Percentiles rank a stretch among this genome's conserved stretches.
Evolutionary conservation across 2,797 vertebrate genomes (phyloP).

Genomic region (Limosa lapponica): DNA sequence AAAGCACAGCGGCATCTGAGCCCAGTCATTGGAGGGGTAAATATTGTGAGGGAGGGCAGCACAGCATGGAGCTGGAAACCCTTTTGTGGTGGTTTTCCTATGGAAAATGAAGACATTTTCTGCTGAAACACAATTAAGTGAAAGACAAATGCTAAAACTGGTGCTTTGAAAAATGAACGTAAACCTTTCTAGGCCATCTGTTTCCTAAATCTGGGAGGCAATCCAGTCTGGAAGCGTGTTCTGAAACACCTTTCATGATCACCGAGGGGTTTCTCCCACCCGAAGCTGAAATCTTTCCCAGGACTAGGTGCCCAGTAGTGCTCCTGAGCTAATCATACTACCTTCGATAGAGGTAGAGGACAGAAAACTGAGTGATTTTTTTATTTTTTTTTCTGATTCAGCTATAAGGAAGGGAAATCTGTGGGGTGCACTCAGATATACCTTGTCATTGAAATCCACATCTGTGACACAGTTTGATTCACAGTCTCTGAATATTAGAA

Average conservation of each 20-base stretch:
- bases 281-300: neutral
- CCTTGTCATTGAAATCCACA: slow-evolving; percentile 46
- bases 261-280: slow-evolving; percentile 7
- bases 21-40: neutral
- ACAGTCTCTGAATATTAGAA: slow-evolving; percentile 10
- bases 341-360: neutral
- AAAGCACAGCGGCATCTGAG: neutral
- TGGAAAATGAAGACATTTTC: neutral
- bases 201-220: slow-evolving; percentile 44
- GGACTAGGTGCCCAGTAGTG: neutral
- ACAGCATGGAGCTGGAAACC: neutral
- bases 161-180: neutral
- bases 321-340: neutral
- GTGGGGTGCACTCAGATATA: slow-evolving; percentile 6
- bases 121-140: neutral
- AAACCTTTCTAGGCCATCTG: slow-evolving; percentile 44
- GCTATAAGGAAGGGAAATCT: neutral
- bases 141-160: slow-evolving; percentile 11
- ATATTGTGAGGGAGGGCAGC: neutral
- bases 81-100: neutral
- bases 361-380: neutral
- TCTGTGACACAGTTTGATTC: slow-evolving; percentile 58
- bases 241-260: slow-evolving; percentile 3
- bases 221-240: neutral
- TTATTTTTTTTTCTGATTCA: neutral